These are phyloP conservation scores for Acestrorhynchus altus DNA, from an alignment of 2,797 vertebrate genomes.

Conservation along the genomic window DNA sequence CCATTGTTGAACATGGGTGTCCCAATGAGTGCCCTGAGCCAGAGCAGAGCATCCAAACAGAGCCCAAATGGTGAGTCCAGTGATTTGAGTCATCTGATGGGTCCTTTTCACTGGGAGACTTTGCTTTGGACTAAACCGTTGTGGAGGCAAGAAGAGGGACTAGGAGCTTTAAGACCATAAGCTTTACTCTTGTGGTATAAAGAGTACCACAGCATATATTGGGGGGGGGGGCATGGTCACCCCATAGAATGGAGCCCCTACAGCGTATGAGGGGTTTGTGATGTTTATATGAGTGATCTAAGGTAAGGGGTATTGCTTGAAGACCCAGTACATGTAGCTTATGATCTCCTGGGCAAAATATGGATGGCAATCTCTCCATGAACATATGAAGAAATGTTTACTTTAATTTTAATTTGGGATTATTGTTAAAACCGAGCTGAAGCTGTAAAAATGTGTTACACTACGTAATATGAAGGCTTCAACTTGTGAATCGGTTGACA, in stretches of 20 bases:
- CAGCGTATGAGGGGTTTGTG: background rate
- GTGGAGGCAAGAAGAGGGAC: slow-evolving; percentile 23
- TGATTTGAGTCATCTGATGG: slow-evolving; percentile 35
- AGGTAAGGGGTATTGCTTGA: slow-evolving; percentile 34
- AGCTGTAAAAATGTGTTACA: background rate
- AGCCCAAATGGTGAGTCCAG: slow-evolving; percentile 40
- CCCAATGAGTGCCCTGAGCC: background rate
- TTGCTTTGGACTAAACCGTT: slow-evolving; percentile 34
- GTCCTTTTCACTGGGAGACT: slow-evolving; percentile 34
- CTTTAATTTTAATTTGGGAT: slow-evolving; percentile 7
- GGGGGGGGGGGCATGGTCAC: background rate
- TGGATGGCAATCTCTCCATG: background rate
- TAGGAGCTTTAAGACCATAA: background rate
- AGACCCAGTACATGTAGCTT: slow-evolving; percentile 21
- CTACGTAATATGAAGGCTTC: slow-evolving; percentile 3
- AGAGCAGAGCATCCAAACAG: slow-evolving; percentile 35
- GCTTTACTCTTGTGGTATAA: background rate
- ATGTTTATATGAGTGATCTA: background rate
- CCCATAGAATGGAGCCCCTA: background rate
- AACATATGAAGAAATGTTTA: slow-evolving; percentile 29
- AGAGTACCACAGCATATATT: slow-evolving; percentile 14
- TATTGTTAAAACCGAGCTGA: slow-evolving; percentile 14
- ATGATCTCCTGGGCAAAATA: background rate
- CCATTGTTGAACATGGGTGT: slow-evolving; percentile 16
- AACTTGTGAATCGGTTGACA: background rate